Conservation (phyloP, 1,140 invertebrate genomes). For the Drosophila orena region DNA sequence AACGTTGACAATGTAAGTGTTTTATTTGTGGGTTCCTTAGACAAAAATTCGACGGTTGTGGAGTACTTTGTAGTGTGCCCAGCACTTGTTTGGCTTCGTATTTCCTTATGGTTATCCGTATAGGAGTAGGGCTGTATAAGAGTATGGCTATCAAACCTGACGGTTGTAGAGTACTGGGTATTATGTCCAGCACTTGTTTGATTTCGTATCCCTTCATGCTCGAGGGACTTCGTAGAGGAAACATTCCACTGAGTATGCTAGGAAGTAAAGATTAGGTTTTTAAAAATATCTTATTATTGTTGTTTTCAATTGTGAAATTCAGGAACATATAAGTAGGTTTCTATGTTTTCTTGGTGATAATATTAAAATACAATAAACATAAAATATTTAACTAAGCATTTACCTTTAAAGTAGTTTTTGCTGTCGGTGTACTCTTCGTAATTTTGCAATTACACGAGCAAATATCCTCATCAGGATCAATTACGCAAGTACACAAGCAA, state of each 20-base stretch:
- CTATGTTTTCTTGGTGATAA: too few relatives aligned
- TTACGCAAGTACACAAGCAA: conserved; percentile 9
- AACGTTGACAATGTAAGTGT: background rate
- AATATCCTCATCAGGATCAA: conserved; percentile 11
- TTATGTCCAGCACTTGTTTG: background rate
- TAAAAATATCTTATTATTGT: too few relatives aligned
- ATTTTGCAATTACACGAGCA: conserved; percentile 6
- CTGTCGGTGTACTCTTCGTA: background rate
- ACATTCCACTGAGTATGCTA: too few relatives aligned
- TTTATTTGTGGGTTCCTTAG: background rate
- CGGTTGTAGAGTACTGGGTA: background rate
- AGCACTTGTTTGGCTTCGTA: too few relatives aligned
- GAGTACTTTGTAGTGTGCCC: too few relatives aligned
- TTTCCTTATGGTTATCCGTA: too few relatives aligned
- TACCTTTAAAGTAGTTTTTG: background rate
- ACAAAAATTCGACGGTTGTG: background rate
- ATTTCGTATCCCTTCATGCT: background rate
- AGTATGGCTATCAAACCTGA: too few relatives aligned
- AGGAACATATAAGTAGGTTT: too few relatives aligned
- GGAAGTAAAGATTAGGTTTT: too few relatives aligned
- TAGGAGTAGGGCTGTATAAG: too few relatives aligned
- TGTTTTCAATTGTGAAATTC: too few relatives aligned
- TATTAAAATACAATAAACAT: background rate
- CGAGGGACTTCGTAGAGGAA: too few relatives aligned
- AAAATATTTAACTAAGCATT: background rate